Evolutionary conservation across 2,113 vertebrate species (phyloP), one percentile per base, ranked within the genome.

Genomic region (Sinocyclocheilus anshuiensis): DNA sequence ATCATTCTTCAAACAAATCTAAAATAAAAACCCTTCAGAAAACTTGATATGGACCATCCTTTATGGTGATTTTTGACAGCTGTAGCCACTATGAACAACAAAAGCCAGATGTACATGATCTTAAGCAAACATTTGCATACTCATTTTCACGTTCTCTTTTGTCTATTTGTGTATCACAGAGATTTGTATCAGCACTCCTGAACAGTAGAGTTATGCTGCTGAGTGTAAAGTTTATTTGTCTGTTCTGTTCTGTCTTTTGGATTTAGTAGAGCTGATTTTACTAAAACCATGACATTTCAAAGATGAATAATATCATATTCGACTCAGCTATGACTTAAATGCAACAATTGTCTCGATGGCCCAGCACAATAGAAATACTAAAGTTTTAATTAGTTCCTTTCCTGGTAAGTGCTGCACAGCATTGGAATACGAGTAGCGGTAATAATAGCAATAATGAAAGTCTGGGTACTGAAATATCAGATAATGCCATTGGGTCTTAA

Each of bases 251-350:
- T 39, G 39, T 39, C 39, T 6, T 67, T 26, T 67, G 13, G 36
- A 36, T 79, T 78, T 77, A 71, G 77, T 26, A 86, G 69, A 75
- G 39, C 33, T n/a, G 16, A 39, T 24, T 57, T 45, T 42, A 81
- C 67, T 22, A 81, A 83, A 86, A 77, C 57, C 81, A 10, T 89
- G 85, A 81, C 69, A 77, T 76, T 88, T 84, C 71, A 84, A 61
- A 84, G 24, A 45, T 86, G 48, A 86, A 75, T 89, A 80, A 89
- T 86, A 53, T 76, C 57, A 45, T 55, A 74, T 69, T 82, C 5
- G 26, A 84, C 36, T 76, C 55, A 76, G 82, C 55, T 42, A 29
- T 2, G 29, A 57, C 50, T 84, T 84, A 74, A 84, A 75, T 57
- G 20, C 53, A 82, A 82, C 80, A 82, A 82, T 53, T 82, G 78